These are phyloP conservation scores for Anastrepha ludens DNA, from an alignment of 1,140 invertebrate genomes.

Conservation along the genomic window DNA sequence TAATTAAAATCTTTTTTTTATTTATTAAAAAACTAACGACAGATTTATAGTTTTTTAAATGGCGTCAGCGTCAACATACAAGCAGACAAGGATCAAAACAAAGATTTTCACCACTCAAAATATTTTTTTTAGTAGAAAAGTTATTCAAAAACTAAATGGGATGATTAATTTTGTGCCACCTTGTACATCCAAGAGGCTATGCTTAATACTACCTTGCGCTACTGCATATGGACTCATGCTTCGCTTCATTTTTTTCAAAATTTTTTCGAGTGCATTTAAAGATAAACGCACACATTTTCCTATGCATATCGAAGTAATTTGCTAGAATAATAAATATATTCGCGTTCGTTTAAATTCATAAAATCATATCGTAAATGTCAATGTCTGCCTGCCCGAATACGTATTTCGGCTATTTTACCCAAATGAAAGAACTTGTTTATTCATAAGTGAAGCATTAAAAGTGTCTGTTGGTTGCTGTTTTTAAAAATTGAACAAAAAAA, in stretches of 20 bases:
- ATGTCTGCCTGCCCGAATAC: background rate
- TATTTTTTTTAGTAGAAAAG: too few species aligned
- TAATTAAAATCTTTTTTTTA: too few species aligned
- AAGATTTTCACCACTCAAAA: too few species aligned
- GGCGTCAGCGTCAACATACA: too few species aligned
- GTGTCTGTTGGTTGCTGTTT: conserved; percentile 12
- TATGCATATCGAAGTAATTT: background rate
- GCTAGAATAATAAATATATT: background rate
- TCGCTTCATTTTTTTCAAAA: background rate
- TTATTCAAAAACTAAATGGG: too few species aligned
- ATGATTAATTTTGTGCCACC: too few species aligned
- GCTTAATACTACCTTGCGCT: too few species aligned
- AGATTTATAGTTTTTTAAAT: too few species aligned
- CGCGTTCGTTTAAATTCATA: background rate
- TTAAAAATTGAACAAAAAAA: background rate
- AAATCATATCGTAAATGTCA: conserved; percentile 8
- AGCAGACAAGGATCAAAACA: too few species aligned
- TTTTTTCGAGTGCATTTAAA: background rate
- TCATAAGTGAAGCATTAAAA: conserved; percentile 27
- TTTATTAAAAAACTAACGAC: too few species aligned
- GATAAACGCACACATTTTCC: background rate
- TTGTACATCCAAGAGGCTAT: too few species aligned
- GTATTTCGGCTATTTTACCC: background rate
- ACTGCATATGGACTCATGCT: too few species aligned
- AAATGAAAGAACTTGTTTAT: conserved; percentile 17